phyloP scores from a whole-genome alignment of 2,888 invertebrate genomes.

The Pristionchus mayeri region DNA sequence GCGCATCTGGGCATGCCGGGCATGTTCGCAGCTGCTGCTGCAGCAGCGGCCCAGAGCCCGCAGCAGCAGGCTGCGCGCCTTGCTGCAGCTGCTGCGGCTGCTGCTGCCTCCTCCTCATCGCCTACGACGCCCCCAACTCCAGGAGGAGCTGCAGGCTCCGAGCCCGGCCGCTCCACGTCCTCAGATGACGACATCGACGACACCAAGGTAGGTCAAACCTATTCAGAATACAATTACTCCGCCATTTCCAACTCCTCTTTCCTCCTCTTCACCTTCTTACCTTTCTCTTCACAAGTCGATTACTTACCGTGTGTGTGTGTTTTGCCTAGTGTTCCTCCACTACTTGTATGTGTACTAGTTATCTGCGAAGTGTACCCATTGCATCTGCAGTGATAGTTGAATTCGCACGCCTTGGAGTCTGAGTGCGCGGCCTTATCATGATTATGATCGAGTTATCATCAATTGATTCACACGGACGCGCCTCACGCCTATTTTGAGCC shows the following conservation, averaged over 20 bases:
- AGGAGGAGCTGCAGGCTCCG: background rate
- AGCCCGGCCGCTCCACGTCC: slow-evolving; percentile 10
- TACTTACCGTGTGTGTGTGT: background rate
- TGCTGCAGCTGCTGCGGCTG: slow-evolving; percentile 6
- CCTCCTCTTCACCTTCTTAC: background rate
- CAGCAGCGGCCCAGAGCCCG: too few species aligned
- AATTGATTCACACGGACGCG: slow-evolving; percentile 6
- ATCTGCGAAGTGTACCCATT: slow-evolving; percentile 11
- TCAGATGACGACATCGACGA: slow-evolving; percentile 42
- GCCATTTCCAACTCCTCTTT: background rate
- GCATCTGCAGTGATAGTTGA: background rate
- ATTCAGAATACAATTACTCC: too few species aligned
- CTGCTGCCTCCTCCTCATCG: background rate
- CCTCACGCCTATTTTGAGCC: too few species aligned
- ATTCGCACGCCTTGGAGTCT: slow-evolving; percentile 15
- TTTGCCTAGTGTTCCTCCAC: background rate
- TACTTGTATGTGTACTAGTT: background rate
- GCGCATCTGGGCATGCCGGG: slow-evolving; percentile 35
- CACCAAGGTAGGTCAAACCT: background rate
- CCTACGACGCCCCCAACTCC: background rate
- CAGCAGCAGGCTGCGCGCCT: background rate
- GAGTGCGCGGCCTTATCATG: background rate
- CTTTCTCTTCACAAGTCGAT: slow-evolving; percentile 1
- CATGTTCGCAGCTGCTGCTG: background rate
- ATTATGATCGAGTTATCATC: slow-evolving; percentile 34